Evolutionary conservation across 2,888 invertebrate species (phyloP).

Genomic region (Syritta pipiens): DNA sequence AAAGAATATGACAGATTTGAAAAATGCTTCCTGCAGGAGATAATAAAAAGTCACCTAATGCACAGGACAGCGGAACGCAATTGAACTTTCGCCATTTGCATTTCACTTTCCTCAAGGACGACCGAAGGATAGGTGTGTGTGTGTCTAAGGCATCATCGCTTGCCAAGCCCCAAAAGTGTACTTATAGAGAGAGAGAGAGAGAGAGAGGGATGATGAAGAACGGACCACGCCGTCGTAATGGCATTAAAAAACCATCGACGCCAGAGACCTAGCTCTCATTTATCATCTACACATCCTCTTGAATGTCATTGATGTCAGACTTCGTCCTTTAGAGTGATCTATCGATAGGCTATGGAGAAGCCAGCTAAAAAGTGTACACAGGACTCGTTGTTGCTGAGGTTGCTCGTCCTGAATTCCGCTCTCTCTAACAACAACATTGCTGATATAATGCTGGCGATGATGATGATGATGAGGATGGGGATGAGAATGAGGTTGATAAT

Average conservation of each 20-base stretch:
- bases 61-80: constrained; percentile 43
- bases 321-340: constrained; percentile 62
- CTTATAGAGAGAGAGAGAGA: too few species aligned
- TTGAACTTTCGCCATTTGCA: constrained; percentile 65
- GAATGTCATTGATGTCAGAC: constrained; percentile 67
- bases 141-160: constrained; percentile 17
- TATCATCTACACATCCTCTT: constrained; percentile 68
- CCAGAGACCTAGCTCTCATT: constrained; percentile 61
- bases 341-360: constrained; percentile 58
- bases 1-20: constrained; percentile 65
- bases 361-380: background rate
- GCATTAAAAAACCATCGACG: constrained; percentile 67
- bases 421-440: too few species aligned
- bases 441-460: too few species aligned
- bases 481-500: too few species aligned
- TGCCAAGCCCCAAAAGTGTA: constrained; percentile 57
- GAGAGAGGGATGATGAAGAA: too few species aligned
- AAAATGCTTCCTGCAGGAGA: constrained; percentile 64
- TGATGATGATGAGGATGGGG: too few species aligned
- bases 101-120: constrained; percentile 47
- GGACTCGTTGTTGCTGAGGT: constrained; percentile 3
- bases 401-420: too few species aligned
- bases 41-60: constrained; percentile 68
- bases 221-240: too few species aligned
- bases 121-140: background rate